A percentile compares a stretch with the other conserved stretches of the same genome.
Conservation (phyloP, 2,888 invertebrate species). For the Globia sparganii region DNA sequence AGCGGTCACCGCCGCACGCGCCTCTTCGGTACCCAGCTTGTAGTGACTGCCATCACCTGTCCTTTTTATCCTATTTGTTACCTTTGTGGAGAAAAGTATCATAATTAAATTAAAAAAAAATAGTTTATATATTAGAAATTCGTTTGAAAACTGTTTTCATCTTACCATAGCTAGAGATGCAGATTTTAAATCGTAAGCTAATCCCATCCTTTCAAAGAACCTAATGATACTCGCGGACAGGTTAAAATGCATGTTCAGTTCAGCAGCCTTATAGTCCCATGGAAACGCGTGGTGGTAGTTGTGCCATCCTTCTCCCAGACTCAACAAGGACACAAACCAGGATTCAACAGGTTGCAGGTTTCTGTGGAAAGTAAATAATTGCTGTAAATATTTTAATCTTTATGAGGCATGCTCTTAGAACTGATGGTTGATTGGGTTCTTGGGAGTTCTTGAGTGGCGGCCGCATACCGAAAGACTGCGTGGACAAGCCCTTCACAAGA, state of each 20-base stretch:
- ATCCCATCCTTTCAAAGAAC: slow-evolving; percentile 90
- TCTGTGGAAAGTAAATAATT: slow-evolving; percentile 80
- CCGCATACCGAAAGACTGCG: background rate
- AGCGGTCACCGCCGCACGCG: slow-evolving; percentile 76
- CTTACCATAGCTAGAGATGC: slow-evolving; percentile 80
- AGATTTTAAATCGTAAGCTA: slow-evolving; percentile 91
- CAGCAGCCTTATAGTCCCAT: slow-evolving; percentile 97
- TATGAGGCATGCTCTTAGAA: background rate
- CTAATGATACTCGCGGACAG: slow-evolving; percentile 92
- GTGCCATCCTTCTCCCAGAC: slow-evolving; percentile 97
- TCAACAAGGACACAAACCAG: slow-evolving; percentile 92
- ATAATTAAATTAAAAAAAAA: background rate
- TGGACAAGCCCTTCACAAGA: no score
- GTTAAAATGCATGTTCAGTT: slow-evolving; percentile 92
- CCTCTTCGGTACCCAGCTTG: slow-evolving; percentile 84
- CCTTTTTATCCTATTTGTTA: slow-evolving; percentile 90
- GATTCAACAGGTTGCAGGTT: slow-evolving; percentile 95
- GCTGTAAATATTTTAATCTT: background rate
- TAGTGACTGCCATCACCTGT: slow-evolving; percentile 93
- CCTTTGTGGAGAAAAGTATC: slow-evolving; percentile 69
- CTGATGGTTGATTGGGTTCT: background rate
- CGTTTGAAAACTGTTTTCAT: background rate
- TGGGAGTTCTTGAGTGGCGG: background rate
- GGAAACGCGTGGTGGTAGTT: slow-evolving; percentile 98
- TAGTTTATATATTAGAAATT: background rate